A percentile compares a stretch with the other conserved stretches of the same genome.
Conservation (phyloP, 1,140 invertebrate species). For the Hycleus phaleratus region DNA sequence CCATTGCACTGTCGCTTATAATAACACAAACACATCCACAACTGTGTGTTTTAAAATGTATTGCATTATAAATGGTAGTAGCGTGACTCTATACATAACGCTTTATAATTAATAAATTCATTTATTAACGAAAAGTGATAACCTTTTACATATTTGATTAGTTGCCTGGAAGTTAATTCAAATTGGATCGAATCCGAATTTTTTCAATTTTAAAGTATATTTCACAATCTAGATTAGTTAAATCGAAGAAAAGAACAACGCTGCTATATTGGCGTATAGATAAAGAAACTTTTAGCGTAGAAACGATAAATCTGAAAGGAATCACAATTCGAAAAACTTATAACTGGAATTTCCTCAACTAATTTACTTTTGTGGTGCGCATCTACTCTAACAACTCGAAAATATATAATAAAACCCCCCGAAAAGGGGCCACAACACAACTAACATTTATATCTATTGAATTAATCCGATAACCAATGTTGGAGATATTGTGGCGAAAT, state of each 20-base stretch:
- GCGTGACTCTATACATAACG: background rate
- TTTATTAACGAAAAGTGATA: too few species aligned
- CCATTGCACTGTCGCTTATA: constrained; percentile 11
- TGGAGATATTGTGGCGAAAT: constrained; percentile 13
- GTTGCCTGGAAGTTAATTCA: too few species aligned
- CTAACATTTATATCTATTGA: constrained; percentile 14
- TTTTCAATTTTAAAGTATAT: too few species aligned
- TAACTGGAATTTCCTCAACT: constrained; percentile 10
- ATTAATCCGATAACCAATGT: constrained; percentile 20
- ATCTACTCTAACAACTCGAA: too few species aligned
- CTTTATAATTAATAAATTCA: constrained; percentile 5
- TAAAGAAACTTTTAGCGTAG: constrained; percentile 4
- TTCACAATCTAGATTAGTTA: too few species aligned
- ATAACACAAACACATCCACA: constrained; percentile 1
- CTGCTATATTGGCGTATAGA: background rate
- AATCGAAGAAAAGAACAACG: too few species aligned
- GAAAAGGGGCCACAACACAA: background rate
- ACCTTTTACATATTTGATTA: too few species aligned
- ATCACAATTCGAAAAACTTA: constrained; percentile 11
- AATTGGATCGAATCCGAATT: too few species aligned
- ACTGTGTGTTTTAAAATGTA: constrained; percentile 1
- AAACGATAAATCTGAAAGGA: constrained; percentile 8
- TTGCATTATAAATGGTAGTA: constrained; percentile 4
- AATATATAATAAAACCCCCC: background rate
- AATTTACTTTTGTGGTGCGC: constrained; percentile 13